Percentiles rank a stretch among this genome's conserved stretches.
phyloP scores from a whole-genome alignment of 2,797 vertebrate genomes.

The Falco concolor region DNA sequence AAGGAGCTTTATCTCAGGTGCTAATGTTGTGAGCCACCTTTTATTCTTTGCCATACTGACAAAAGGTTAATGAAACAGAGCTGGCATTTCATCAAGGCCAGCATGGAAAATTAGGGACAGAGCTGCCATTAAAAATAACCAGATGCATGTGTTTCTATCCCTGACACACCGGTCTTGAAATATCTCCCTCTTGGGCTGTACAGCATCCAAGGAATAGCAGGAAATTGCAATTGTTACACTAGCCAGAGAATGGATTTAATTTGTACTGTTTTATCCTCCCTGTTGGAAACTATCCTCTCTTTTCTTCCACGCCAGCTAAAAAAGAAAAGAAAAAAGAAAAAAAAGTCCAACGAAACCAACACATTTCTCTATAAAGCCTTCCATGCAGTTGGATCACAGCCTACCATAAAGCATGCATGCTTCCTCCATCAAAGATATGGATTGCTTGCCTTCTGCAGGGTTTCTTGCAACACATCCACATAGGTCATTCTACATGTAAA shows the following conservation, averaged over 20 bases:
- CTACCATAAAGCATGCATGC: neutral
- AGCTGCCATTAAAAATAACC: slow-evolving; percentile 63
- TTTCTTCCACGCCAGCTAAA: slow-evolving; percentile 18
- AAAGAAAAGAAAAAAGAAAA: slow-evolving; percentile 22
- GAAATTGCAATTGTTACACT: slow-evolving; percentile 65
- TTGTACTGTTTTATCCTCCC: slow-evolving; percentile 66
- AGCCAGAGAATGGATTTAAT: slow-evolving; percentile 67
- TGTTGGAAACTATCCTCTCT: slow-evolving; percentile 49
- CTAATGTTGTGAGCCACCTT: neutral
- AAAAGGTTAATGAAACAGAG: slow-evolving; percentile 42
- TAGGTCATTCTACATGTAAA: neutral
- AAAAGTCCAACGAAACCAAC: neutral
- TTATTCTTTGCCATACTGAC: slow-evolving; percentile 10
- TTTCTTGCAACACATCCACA: neutral
- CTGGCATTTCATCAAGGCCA: slow-evolving; percentile 43
- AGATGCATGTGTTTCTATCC: slow-evolving; percentile 38
- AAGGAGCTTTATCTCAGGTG: slow-evolving; percentile 4
- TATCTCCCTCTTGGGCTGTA: slow-evolving; percentile 53
- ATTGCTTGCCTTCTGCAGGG: neutral
- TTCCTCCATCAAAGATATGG: neutral
- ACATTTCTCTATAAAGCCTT: slow-evolving; percentile 18
- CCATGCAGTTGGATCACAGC: neutral
- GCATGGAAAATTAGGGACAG: slow-evolving; percentile 50
- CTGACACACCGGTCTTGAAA: slow-evolving; percentile 57
- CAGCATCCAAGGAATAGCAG: slow-evolving; percentile 62